Percentiles rank a stretch among this genome's conserved stretches.
Evolutionary conservation across 2,797 vertebrate genomes (phyloP).

Genomic region (Arctocebus calabarensis): DNA sequence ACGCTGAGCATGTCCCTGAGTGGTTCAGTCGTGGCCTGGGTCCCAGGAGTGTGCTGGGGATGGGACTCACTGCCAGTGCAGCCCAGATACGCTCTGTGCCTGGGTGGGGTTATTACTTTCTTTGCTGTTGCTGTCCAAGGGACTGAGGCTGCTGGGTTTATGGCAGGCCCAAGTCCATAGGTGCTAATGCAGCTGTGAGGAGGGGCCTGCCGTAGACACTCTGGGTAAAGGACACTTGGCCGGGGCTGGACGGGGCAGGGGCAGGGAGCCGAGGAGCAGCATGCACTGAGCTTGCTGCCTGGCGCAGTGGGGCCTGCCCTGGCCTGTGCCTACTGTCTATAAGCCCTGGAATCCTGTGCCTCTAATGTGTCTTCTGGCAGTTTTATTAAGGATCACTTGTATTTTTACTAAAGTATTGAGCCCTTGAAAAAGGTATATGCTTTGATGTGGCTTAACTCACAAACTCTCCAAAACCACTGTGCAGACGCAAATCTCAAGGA

Average conservation of each 20-base stretch:
- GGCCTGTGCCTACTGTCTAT: too few relatives aligned
- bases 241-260: not conserved
- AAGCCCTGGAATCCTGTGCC: not conserved
- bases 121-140: not conserved
- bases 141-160: not conserved
- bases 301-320: too few relatives aligned
- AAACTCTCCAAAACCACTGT: not conserved
- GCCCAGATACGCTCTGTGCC: not conserved
- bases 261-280: not conserved
- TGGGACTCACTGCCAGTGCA: not conserved
- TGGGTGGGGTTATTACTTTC: not conserved
- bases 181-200: too few relatives aligned
- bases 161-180: not conserved
- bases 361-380: accelerated
- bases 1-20: not conserved
- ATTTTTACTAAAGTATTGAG: not conserved
- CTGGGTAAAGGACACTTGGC: too few relatives aligned
- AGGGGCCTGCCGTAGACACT: too few relatives aligned
- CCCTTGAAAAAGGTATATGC: accelerated
- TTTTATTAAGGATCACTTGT: not conserved
- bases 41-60: not conserved
- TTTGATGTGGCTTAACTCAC: not conserved
- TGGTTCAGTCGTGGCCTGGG: not conserved
- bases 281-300: too few relatives aligned
- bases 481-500: not conserved